Conservation (phyloP, 2,888 invertebrate genomes). For the Protophormia terraenovae region DNA sequence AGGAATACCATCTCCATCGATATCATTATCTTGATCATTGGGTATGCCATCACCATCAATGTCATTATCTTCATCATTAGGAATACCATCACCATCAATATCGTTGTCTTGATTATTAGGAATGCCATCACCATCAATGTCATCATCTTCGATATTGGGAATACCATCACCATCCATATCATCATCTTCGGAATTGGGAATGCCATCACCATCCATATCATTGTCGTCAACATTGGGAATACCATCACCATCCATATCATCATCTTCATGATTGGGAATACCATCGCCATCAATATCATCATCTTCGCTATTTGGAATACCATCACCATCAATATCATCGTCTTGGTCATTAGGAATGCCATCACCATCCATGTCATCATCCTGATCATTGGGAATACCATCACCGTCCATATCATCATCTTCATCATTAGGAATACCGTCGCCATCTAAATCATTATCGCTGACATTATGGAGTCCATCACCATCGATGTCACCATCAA, state of each 20-base stretch:
- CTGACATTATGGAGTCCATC: slow-evolving; percentile 70
- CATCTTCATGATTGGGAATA: slow-evolving; percentile 71
- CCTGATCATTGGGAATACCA: slow-evolving; percentile 76
- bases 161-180: slow-evolving; percentile 77
- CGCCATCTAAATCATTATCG: slow-evolving; percentile 76
- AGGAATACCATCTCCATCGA: slow-evolving; percentile 80
- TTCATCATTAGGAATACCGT: slow-evolving; percentile 79
- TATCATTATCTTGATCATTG: slow-evolving; percentile 77
- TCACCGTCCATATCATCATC: slow-evolving; percentile 79
- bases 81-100: slow-evolving; percentile 73
- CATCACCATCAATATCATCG: slow-evolving; percentile 75
- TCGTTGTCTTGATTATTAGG: slow-evolving; percentile 77
- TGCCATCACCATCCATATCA: slow-evolving; percentile 75
- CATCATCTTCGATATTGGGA: slow-evolving; percentile 76
- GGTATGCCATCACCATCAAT: slow-evolving; percentile 79
- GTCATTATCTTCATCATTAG: slow-evolving; percentile 75
- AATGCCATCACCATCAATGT: slow-evolving; percentile 77
- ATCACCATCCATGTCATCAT: slow-evolving; percentile 76
- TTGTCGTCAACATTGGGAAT: slow-evolving; percentile 74
- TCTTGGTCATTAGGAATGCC: slow-evolving; percentile 75
- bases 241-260: slow-evolving; percentile 73
- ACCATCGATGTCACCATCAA: slow-evolving; percentile 68
- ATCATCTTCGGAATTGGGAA: slow-evolving; percentile 74
- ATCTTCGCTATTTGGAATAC: slow-evolving; percentile 79
- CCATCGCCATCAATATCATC: slow-evolving; percentile 78